These are phyloP conservation scores for Lithophane socia DNA, from an alignment of 2,888 invertebrate genomes.

Conservation along the genomic window DNA sequence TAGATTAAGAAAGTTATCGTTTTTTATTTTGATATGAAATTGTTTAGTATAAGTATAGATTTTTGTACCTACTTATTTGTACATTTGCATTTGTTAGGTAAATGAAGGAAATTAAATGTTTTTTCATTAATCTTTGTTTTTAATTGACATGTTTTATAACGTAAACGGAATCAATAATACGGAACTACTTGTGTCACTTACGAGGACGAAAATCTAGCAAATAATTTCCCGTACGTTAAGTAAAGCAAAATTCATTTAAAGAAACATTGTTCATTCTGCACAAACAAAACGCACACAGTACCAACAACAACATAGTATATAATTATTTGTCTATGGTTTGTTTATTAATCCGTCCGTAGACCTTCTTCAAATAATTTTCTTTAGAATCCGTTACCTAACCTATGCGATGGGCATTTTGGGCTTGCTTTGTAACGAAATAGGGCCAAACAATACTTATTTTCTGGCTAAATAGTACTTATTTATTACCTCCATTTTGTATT, in stretches of 20 bases:
- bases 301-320: too few species aligned
- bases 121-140: slow-evolving; percentile 2
- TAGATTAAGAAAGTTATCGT: slow-evolving; percentile 28
- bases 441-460: too few species aligned
- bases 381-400: neutral
- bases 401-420: neutral
- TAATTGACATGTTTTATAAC: neutral
- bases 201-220: neutral
- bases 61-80: slow-evolving; percentile 24
- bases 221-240: neutral
- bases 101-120: slow-evolving; percentile 31
- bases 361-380: neutral
- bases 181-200: neutral
- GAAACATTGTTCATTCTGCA: too few species aligned
- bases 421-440: neutral
- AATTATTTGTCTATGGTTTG: too few species aligned
- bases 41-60: slow-evolving; percentile 22
- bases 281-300: too few species aligned
- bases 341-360: too few species aligned
- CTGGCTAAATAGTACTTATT: too few species aligned
- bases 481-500: neutral
- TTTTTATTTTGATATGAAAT: slow-evolving; percentile 37
- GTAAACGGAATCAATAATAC: neutral
- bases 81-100: slow-evolving; percentile 25
- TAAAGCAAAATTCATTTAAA: too few species aligned